Percentiles rank a stretch among this genome's conserved stretches.
Evolutionary conservation across 2,888 invertebrate genomes (phyloP).

Genomic region (Diloba caeruleocephala): DNA sequence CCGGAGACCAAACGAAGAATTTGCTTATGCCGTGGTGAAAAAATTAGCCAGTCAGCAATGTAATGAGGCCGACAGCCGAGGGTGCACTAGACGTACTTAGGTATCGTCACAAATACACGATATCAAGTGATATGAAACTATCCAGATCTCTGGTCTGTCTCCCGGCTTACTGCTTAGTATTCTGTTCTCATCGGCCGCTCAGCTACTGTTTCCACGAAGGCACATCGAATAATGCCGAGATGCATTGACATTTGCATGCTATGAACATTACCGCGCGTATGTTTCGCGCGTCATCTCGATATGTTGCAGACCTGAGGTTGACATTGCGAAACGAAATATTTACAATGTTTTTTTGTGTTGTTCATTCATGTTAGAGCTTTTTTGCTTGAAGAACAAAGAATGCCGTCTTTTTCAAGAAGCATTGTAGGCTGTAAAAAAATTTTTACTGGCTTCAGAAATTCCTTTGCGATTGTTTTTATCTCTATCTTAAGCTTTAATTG

Average conservation of each 20-base stretch:
- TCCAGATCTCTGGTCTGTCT: slow-evolving; percentile 5
- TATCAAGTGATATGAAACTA: not conserved
- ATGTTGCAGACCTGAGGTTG: slow-evolving; percentile 41
- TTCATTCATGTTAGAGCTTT: slow-evolving; percentile 24
- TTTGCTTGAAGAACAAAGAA: slow-evolving; percentile 21
- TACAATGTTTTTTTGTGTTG: slow-evolving; percentile 18
- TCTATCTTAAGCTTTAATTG: too few species aligned
- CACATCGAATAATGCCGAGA: slow-evolving; percentile 69
- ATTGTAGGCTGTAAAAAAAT: slow-evolving; percentile 11
- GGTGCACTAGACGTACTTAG: too few species aligned
- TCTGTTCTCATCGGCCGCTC: slow-evolving; percentile 31
- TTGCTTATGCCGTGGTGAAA: too few species aligned
- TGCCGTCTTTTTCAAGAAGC: slow-evolving; percentile 19
- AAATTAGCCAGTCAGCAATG: too few species aligned
- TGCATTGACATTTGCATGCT: slow-evolving; percentile 58
- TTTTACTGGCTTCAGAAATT: slow-evolving; percentile 18
- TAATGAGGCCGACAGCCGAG: too few species aligned
- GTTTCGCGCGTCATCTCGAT: slow-evolving; percentile 28
- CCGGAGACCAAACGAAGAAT: too few species aligned
- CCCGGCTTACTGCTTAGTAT: slow-evolving; percentile 36
- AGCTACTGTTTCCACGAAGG: slow-evolving; percentile 70
- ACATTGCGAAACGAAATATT: slow-evolving; percentile 11
- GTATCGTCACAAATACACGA: not conserved
- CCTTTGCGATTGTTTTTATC: not conserved
- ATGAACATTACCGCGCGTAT: slow-evolving; percentile 29